Base-by-base conservation (phyloP, 1,140 invertebrate species). In the Gerris buenoi region DNA sequence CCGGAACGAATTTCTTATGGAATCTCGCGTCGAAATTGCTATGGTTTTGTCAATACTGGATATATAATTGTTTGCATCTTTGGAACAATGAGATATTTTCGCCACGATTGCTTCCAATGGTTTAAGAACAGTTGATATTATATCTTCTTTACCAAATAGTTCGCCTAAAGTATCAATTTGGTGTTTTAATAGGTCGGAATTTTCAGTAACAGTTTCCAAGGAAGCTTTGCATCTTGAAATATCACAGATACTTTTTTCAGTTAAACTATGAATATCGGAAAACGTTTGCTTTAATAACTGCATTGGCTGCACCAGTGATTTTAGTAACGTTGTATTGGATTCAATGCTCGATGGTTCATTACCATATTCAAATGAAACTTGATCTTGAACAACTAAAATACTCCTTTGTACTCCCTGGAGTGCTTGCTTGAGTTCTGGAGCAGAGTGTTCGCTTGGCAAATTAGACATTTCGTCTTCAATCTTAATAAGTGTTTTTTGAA, bases 401-500 rank as follows among this genome's bases (percentile, higher is more conserved):
- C 64, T 70, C 63, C 69, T 65, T 59, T 74, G 70, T 28, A 75
- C 62, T 25, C 73, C 74, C 66, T 74, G 68, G 22, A 74, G 64
- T 14, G 71, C 67, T 58, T 71, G 65, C 65, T 65, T 71, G 25
- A 72, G 29, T 28, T 73, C 70, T 62, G 56, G 62, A 28, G 68
- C 57, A 27, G 68, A 59, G 29, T 46, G 63, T 18, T 46, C 33
- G 5, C 5, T 10, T 46, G 33, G 33, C 18, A 46, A 46, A 59
- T 67, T 60, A 27, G 67, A 57, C 46, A 63, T 28, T 68, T 70
- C 68, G 67, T 64, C 58, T 62, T 69, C 68, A 14, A 69, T 68
- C 29, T 73, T 67, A 33, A 71, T 61, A n/a, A 74, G 61, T n/a
- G 69, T 68, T 65, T 72, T 72, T 66, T 74, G 70, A n/a, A 74